phyloP scores from a whole-genome alignment of 2,888 invertebrate species.

The Allygus modestus region DNA sequence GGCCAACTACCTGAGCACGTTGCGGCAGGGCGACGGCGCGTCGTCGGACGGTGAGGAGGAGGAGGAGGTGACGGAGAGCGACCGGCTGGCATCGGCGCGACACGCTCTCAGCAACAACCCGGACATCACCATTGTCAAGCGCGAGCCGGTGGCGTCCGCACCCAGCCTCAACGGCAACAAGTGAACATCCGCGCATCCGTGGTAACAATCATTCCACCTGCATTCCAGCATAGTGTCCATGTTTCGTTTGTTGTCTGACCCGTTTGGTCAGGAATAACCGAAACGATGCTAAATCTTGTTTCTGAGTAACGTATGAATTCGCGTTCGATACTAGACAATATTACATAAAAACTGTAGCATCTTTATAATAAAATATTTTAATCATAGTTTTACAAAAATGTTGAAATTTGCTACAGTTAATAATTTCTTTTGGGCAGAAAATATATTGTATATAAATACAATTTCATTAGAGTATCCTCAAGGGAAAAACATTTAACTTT shows the following conservation, averaged over 20 bases:
- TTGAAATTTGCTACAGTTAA: no score
- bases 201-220: conserved; percentile 46
- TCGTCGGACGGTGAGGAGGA: conserved; percentile 74
- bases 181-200: conserved; percentile 38
- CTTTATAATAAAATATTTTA: no score
- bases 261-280: no score
- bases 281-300: no score
- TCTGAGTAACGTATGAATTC: no score
- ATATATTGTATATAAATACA: no score
- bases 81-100: conserved; percentile 67
- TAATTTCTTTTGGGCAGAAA: no score
- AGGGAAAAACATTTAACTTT: no score
- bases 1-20: conserved; percentile 82
- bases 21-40: conserved; percentile 75
- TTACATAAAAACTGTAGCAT: no score
- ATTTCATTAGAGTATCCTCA: no score
- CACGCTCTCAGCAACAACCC: conserved; percentile 74
- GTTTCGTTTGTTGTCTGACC: neutral
- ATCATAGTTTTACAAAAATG: no score
- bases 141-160: conserved; percentile 73
- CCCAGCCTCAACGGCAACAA: conserved; percentile 64
- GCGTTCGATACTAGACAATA: no score
- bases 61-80: conserved; percentile 66
- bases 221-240: conserved; percentile 26
- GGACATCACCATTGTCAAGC: conserved; percentile 80